Evolutionary conservation across 2,888 invertebrate species (phyloP).

Genomic region (Pristionchus maxplancki): DNA sequence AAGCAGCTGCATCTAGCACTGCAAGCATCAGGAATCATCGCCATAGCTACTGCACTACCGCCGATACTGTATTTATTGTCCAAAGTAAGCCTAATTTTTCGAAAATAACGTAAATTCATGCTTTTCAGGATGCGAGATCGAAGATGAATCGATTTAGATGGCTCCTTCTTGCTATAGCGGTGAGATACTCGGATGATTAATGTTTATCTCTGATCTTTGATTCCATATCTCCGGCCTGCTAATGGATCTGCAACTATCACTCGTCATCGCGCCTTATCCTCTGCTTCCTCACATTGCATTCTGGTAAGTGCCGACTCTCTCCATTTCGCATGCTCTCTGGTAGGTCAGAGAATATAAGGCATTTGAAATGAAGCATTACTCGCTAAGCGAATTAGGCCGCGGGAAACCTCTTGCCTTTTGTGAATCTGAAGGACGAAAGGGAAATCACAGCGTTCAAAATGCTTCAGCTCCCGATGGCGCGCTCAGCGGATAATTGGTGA

Average conservation of each 20-base stretch:
- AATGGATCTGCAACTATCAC: neutral
- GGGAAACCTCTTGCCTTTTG: neutral
- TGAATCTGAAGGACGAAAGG: neutral
- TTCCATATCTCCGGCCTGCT: neutral
- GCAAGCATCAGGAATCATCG: neutral
- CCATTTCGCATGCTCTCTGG: too few relatives aligned
- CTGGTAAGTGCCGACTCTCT: too few relatives aligned
- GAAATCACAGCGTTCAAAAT: neutral
- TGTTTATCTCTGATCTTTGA: neutral
- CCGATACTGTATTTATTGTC: neutral
- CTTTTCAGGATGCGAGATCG: neutral
- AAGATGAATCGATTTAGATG: neutral
- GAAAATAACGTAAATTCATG: neutral
- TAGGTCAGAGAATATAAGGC: too few relatives aligned
- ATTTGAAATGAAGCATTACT: too few relatives aligned
- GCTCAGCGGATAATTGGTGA: too few relatives aligned
- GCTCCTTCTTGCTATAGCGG: neutral
- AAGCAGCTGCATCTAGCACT: neutral
- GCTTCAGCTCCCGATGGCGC: too few relatives aligned
- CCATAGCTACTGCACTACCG: neutral
- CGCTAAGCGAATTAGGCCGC: neutral
- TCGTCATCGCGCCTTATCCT: neutral
- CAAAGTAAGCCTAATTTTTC: neutral
- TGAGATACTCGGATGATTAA: neutral
- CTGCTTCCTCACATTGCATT: neutral